phyloP scores from a whole-genome alignment of 1,140 invertebrate genomes.

The Orchesella cincta region DNA sequence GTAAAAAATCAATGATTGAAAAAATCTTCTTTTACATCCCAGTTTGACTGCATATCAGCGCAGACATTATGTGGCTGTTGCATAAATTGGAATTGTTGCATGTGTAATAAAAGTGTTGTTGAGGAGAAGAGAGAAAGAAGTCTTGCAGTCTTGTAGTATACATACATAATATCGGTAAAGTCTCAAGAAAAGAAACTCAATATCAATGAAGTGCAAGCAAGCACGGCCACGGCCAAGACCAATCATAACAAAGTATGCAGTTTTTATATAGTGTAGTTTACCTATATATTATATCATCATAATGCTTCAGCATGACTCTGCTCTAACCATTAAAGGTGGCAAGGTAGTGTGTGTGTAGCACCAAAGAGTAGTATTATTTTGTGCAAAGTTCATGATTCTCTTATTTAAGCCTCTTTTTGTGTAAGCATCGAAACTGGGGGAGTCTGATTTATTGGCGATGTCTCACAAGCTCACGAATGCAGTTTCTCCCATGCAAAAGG shows the following conservation, averaged over 20 bases:
- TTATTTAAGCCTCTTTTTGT: neutral
- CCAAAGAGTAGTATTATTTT: too few species aligned
- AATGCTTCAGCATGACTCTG: neutral
- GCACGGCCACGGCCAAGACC: constrained; percentile 6
- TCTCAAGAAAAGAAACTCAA: too few species aligned
- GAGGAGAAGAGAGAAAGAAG: too few species aligned
- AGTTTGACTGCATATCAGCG: constrained; percentile 10
- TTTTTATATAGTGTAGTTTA: neutral
- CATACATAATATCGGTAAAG: too few species aligned
- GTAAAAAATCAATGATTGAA: neutral
- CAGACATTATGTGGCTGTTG: neutral
- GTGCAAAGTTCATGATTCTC: neutral
- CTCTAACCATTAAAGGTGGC: too few species aligned
- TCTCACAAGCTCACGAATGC: constrained; percentile 6
- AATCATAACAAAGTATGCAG: neutral
- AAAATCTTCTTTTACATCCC: constrained; percentile 4
- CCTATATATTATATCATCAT: neutral
- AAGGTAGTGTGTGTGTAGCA: too few species aligned
- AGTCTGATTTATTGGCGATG: constrained; percentile 4
- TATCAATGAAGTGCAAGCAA: constrained; percentile 14
- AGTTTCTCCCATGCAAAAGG: constrained; percentile 18
- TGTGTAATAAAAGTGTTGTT: too few species aligned
- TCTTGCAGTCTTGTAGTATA: neutral
- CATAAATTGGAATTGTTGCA: neutral
- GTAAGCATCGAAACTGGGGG: neutral